phyloP scores from a whole-genome alignment of 2,888 invertebrate species.

The Chaetogeoica ovagalla region DNA sequence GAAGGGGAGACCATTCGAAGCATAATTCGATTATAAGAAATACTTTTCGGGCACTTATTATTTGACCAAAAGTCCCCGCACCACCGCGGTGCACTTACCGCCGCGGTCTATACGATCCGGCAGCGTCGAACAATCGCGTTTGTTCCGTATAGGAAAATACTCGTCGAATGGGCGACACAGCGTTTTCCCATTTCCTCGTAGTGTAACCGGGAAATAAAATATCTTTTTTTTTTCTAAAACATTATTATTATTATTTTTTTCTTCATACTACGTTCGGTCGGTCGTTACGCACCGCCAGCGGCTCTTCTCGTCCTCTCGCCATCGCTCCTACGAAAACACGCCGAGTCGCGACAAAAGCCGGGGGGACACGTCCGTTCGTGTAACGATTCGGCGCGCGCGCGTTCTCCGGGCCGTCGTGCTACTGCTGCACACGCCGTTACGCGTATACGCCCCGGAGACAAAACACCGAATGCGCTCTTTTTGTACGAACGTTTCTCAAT shows the following conservation, averaged over 20 bases:
- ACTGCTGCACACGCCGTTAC: no score
- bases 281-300: conserved; percentile 2
- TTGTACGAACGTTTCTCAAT: conserved; percentile 46
- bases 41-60: conserved; percentile 36
- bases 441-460: no score
- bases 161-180: conserved; percentile 16
- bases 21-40: conserved; percentile 43
- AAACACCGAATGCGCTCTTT: conserved; percentile 18
- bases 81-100: background rate
- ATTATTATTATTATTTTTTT: background rate
- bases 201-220: conserved; percentile 49
- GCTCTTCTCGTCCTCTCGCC: no score
- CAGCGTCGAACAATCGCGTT: conserved; percentile 17
- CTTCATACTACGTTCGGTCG: conserved; percentile 19
- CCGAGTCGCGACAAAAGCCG: no score
- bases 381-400: no score
- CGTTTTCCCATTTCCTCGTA: conserved; percentile 15
- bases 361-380: no score
- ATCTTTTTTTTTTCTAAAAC: conserved; percentile 25
- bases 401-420: no score
- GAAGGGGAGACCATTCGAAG: background rate
- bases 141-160: background rate
- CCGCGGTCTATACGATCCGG: conserved; percentile 18
- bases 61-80: conserved; percentile 32
- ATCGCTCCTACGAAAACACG: background rate